Evolutionary conservation across 2,113 vertebrate genomes (phyloP), one percentile per base, ranked within the genome.

Genomic region (Channa maculata): DNA sequence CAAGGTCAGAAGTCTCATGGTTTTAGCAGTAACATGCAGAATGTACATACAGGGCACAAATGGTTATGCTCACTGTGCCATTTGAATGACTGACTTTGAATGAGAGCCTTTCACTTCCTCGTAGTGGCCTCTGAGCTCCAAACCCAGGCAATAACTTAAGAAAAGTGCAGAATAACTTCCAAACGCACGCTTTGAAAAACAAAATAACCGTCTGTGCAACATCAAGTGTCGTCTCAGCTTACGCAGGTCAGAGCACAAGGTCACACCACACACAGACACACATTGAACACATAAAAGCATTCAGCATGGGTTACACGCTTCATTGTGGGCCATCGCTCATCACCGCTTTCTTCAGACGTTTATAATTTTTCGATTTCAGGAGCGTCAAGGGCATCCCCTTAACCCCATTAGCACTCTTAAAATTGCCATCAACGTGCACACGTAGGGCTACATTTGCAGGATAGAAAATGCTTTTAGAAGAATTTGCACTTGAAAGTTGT

Each of bases 231-330:
- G 62, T 57, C 58, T 75, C 54, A 8, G 59, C 54, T 89, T 85
- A 60, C 80, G 3, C 9, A 73, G 69, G 77, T 78, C 71, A 68
- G 66, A 8, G 9, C 10, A 24, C 39, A 45, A 66, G 82, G 79
- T 73, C 75, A 43, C 57, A 11, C 61, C 71, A 49, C 76, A 79
- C 80, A 76, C 71, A 76, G 34, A 52, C 58, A 33, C 50, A 45
- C 33, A 15, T 13, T n/a, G 57, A 63, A 55, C 44, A 66, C 79
- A 63, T 66, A 14, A 79, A 74, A 73, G 59, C 46, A 24, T 36
- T 60, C 24, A 38, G 55, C 70, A n/a, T 83, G 49, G 1, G 58
- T 83, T 83, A 84, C 71, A 82, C 71, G 66, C 75, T 68, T 71
- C 63, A 69, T 64, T 65, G 5, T 15, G 53, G 12, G 38, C 73